Conservation (phyloP, 2,888 invertebrate genomes). For the Mimumesa dahlbomi region DNA sequence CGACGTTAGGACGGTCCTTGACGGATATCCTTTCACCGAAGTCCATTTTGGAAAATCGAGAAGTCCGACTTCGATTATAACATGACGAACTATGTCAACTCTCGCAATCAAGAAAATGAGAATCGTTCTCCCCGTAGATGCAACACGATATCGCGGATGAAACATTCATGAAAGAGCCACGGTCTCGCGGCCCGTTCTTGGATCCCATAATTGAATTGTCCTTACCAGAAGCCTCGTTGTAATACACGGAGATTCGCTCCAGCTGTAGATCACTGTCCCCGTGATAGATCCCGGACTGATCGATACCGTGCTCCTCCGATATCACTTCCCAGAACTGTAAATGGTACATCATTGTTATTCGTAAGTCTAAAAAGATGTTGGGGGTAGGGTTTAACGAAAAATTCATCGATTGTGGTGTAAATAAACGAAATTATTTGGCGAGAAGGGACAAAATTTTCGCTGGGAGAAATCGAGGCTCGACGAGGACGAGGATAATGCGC, state of each 20-base stretch:
- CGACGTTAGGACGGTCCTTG: not conserved
- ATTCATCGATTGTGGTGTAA: no score
- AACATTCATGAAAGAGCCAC: not conserved
- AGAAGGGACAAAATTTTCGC: not conserved
- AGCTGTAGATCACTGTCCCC: constrained; percentile 85
- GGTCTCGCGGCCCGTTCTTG: not conserved
- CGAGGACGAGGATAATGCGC: constrained; percentile 37
- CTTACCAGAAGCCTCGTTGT: constrained; percentile 83
- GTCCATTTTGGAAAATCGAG: constrained; percentile 13
- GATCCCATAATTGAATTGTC: not conserved
- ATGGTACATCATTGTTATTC: no score
- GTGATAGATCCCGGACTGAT: constrained; percentile 84
- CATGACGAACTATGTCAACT: not conserved
- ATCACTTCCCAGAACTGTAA: constrained; percentile 97
- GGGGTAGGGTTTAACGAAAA: no score
- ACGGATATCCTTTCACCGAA: not conserved
- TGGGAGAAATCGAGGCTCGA: not conserved
- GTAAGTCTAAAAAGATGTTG: not conserved
- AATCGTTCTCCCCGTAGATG: not conserved
- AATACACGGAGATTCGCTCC: constrained; percentile 85
- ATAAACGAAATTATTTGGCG: not conserved
- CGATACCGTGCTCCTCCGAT: constrained; percentile 92
- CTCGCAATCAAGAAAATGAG: not conserved
- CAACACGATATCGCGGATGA: not conserved
- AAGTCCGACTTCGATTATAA: constrained; percentile 1